A percentile compares a stretch with the other conserved stretches of the same genome.
These are phyloP conservation scores for Pristionchus maxplancki DNA, from an alignment of 2,888 invertebrate genomes.

Conservation along the genomic window DNA sequence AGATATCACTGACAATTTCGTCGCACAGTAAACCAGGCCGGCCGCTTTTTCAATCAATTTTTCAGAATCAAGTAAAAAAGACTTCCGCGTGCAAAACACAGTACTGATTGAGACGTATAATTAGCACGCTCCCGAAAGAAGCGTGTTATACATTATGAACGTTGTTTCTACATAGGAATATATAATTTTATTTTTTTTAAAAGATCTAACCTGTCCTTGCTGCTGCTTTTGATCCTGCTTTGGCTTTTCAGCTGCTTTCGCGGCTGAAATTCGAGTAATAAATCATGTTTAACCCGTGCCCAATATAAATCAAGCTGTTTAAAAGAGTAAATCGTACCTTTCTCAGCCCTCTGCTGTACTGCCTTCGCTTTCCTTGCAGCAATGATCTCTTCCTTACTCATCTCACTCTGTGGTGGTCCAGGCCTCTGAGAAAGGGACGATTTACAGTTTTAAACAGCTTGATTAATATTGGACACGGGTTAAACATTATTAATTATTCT, in stretches of 20 bases:
- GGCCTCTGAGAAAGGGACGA: neutral
- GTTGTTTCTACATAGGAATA: too few species aligned
- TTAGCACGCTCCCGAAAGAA: too few species aligned
- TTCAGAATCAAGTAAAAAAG: too few species aligned
- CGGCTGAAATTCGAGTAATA: neutral
- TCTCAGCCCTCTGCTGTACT: conserved; percentile 31
- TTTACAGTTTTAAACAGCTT: neutral
- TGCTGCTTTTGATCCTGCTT: conserved; percentile 31
- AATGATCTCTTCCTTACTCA: neutral
- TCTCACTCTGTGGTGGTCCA: neutral
- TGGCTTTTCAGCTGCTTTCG: neutral
- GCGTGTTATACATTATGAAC: too few species aligned
- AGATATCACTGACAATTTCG: too few species aligned
- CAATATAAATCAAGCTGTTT: neutral
- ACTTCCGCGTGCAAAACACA: too few species aligned
- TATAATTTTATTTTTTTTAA: too few species aligned
- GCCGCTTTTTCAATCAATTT: too few species aligned
- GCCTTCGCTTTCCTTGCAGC: conserved; percentile 40
- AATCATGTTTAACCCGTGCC: neutral
- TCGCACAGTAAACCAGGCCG: too few species aligned
- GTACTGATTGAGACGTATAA: too few species aligned
- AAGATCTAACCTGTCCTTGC: neutral
- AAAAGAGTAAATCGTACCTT: neutral
- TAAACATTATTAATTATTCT: neutral
- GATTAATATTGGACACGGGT: neutral